Evolutionary conservation across 2,888 invertebrate genomes (phyloP).

Genomic region (Galeruca laticollis): DNA sequence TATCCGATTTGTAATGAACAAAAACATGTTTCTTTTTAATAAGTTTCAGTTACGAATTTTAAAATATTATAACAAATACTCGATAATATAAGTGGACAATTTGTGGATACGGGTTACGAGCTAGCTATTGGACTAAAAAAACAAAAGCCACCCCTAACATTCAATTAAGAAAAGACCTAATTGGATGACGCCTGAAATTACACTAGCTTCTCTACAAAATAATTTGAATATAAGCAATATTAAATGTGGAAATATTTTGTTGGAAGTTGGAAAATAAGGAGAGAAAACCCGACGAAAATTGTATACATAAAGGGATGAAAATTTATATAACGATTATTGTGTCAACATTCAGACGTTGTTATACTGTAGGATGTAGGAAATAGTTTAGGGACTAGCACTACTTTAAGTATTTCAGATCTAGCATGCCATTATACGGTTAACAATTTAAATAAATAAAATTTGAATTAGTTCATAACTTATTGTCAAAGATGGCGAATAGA

Average conservation of each 20-base stretch:
- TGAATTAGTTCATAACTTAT: too few relatives aligned
- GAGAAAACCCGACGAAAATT: constrained; percentile 25
- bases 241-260: constrained; percentile 62
- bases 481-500: too few relatives aligned
- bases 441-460: neutral
- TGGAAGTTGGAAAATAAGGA: constrained; percentile 22
- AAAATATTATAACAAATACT: too few relatives aligned
- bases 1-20: too few relatives aligned
- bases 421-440: neutral
- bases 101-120: neutral
- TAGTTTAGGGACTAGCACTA: neutral
- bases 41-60: too few relatives aligned
- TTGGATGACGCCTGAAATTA: constrained; percentile 58
- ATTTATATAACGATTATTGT: constrained; percentile 63
- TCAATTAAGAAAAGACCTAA: constrained; percentile 63
- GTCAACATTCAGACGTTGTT: constrained; percentile 60
- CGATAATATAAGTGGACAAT: too few relatives aligned
- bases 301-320: constrained; percentile 51
- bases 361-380: constrained; percentile 44
- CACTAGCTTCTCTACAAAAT: constrained; percentile 51
- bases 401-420: neutral
- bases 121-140: constrained; percentile 14
- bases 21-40: too few relatives aligned
- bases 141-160: constrained; percentile 58
- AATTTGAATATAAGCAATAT: constrained; percentile 66